Percentiles rank a stretch among this genome's conserved stretches.
Conservation (phyloP, 2,888 invertebrate species). For the Hirtodrosophila trivittata region DNA sequence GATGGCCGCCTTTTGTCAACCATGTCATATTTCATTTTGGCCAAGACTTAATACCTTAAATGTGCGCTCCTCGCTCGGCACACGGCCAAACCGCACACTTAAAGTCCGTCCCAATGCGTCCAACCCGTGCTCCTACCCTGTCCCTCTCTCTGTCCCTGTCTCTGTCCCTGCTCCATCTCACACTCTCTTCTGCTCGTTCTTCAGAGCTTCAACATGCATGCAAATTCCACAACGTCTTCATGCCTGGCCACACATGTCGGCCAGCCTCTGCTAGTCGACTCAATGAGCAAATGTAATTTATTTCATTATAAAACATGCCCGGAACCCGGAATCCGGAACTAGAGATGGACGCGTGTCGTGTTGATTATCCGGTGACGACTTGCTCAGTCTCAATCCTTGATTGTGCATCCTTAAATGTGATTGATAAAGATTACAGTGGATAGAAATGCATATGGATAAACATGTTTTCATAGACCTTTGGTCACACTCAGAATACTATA, state of each 20-base stretch:
- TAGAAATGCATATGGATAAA: no score
- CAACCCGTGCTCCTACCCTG: conserved; percentile 37
- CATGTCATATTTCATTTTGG: conserved; percentile 74
- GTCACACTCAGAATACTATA: no score
- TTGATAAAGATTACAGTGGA: no score
- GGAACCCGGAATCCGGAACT: conserved; percentile 18
- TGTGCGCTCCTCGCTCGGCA: conserved; percentile 23
- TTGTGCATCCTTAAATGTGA: no score
- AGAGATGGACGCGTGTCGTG: background rate
- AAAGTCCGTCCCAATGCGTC: conserved; percentile 67
- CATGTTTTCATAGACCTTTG: no score
- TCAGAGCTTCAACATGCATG: conserved; percentile 58
- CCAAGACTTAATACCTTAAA: conserved; percentile 72
- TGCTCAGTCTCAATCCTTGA: no score
- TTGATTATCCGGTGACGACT: background rate
- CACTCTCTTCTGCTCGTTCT: conserved; percentile 8
- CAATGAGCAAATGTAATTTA: conserved; percentile 78
- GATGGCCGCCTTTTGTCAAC: conserved; percentile 66
- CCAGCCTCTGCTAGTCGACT: conserved; percentile 63
- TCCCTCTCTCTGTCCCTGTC: conserved; percentile 8
- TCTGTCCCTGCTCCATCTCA: background rate
- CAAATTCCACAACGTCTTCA: conserved; percentile 75
- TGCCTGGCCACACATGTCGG: conserved; percentile 76
- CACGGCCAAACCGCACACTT: conserved; percentile 43
- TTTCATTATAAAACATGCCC: conserved; percentile 70